These are phyloP conservation scores for Myiozetetes cayanensis DNA, from an alignment of 2,113 vertebrate species.

Conservation along the genomic window DNA sequence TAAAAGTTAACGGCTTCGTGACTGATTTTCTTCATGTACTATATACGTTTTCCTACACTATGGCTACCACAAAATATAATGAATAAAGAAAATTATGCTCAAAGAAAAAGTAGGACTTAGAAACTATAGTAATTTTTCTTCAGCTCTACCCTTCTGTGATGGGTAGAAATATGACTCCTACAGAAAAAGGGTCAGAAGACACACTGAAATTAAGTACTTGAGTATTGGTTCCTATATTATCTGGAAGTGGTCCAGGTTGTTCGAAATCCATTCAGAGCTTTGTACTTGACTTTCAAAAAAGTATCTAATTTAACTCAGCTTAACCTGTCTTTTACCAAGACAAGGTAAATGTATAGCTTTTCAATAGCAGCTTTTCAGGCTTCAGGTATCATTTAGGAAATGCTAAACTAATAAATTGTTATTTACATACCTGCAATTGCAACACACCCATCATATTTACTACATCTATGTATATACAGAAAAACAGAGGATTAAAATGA, in stretches of 20 bases:
- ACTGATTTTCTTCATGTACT: background rate
- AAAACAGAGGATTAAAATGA: background rate
- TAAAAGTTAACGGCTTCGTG: background rate
- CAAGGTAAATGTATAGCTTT: background rate
- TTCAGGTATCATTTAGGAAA: background rate
- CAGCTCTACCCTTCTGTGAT: background rate
- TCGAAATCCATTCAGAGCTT: background rate
- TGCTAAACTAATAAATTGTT: background rate
- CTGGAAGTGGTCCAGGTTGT: background rate
- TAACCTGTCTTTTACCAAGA: background rate
- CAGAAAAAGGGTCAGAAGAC: background rate
- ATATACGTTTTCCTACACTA: background rate
- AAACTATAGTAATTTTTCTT: background rate
- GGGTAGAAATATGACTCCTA: background rate
- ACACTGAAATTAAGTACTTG: background rate
- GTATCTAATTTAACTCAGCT: background rate
- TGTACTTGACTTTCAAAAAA: background rate
- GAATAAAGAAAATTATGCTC: background rate
- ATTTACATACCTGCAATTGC: background rate
- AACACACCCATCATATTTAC: background rate
- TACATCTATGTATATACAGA: background rate
- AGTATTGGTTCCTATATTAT: background rate
- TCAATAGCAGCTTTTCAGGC: background rate
- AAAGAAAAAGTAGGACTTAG: background rate
- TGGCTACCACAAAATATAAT: background rate